Percentiles rank a stretch among this genome's conserved stretches.
Evolutionary conservation across 2,888 invertebrate species (phyloP).

Genomic region (Pogonocherus hispidulus): DNA sequence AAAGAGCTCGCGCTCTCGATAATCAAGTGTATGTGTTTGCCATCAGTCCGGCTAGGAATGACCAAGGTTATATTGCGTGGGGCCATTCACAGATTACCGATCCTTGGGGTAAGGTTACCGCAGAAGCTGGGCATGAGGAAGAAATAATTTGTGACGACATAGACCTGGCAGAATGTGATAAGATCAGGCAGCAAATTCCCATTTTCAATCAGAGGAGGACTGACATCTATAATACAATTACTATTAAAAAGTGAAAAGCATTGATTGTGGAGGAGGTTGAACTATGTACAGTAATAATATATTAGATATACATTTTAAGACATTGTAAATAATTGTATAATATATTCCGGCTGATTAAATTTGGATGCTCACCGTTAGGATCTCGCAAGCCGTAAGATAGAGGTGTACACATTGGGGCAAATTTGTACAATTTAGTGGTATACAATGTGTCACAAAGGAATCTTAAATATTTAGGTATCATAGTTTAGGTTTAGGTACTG

Average conservation of each 20-base stretch:
- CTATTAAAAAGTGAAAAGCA: conserved; percentile 50
- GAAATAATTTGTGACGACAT: conserved; percentile 82
- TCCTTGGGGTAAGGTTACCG: conserved; percentile 86
- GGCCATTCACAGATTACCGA: conserved; percentile 88
- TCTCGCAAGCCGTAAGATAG: too few relatives aligned
- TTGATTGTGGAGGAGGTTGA: too few relatives aligned
- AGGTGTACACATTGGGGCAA: too few relatives aligned
- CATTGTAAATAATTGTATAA: neutral
- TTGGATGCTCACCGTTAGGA: too few relatives aligned
- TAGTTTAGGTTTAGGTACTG: too few relatives aligned
- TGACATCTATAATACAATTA: conserved; percentile 79
- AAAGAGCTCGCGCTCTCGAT: conserved; percentile 86
- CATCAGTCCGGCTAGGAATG: conserved; percentile 86
- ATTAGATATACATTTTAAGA: too few relatives aligned
- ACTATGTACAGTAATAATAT: too few relatives aligned
- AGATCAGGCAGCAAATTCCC: conserved; percentile 89
- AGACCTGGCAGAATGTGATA: conserved; percentile 80
- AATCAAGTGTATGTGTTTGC: conserved; percentile 91
- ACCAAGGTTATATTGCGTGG: conserved; percentile 86
- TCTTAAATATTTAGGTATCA: too few relatives aligned
- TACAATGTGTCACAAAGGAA: too few relatives aligned
- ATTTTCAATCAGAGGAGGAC: conserved; percentile 70
- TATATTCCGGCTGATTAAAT: too few relatives aligned
- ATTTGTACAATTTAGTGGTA: too few relatives aligned
- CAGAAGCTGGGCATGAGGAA: conserved; percentile 79